Base-by-base conservation (phyloP, 1,140 invertebrate genomes). In the Solenopsis invicta region DNA sequence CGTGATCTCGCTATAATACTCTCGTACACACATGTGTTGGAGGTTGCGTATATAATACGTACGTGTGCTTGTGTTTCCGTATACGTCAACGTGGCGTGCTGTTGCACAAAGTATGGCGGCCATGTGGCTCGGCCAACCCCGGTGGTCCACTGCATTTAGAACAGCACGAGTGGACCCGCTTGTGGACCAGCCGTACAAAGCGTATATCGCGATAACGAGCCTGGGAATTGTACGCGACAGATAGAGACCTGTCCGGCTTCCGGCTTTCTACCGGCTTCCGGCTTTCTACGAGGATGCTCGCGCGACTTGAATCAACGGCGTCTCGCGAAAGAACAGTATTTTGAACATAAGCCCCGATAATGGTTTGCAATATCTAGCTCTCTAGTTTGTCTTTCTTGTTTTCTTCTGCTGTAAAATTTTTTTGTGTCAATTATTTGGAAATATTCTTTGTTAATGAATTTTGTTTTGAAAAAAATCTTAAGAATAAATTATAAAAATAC, bases 101-200 rank as follows among this genome's bases (percentile, higher is more conserved):
- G 86, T 74, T 86, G 54, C 34, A 90, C 86, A 61, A 88, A 88
- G 88, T 71, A 84, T 67, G 75, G 90, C 87, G 82, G 87, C 89
- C 86, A 91, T 91, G 91, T 91, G 91, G 91, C 71, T 74, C 69
- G 81, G 61, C 74, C 90, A 71, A 88, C 82, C 76, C 72, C 62
- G 91, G 92, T 92, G 91, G 92, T 91, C 92, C 91, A 88, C 72
- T 91, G 90, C 87, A 89, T 92, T 92, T 90, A 92, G 90, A 92
- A 92, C 88, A 45, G 76, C 67, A 88, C 91, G 86, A 88, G 90
- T 89, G 88, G 71, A 90, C 88, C 87, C 84, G 84, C 77, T 86
- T 66, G 75, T 87, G 91, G 84, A 88, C 84, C 89, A 76, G 86
- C 85, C 86, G 64, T 67, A 85, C 84, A 85, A 91, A 90, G 89